Evolutionary conservation across 2,888 invertebrate species (phyloP), one percentile per base, ranked within the genome.

Genomic region (Yponomeuta sedellus): DNA sequence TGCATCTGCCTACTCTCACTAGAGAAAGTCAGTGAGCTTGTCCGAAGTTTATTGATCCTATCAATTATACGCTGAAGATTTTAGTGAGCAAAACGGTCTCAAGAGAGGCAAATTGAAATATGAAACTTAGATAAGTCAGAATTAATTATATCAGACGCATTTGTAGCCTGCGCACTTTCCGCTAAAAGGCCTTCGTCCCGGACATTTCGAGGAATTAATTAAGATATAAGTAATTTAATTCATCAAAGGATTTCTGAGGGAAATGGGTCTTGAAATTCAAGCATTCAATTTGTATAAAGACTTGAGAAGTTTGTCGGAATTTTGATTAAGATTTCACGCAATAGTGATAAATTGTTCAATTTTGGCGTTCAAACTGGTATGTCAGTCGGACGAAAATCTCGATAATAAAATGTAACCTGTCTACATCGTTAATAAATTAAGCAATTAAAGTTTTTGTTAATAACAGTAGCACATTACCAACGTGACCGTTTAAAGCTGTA

Each of bases 151-250:
- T 52, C 44, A 16, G 16, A 52, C 16, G 2, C 44, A 52, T 12
- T 52, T 52, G 44, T 52, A 52, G 16, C 44, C 16, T 52, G 16
- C 44, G 44, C 44, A 52, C 44, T 52, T 52, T 52, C 44, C 12
- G 44, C 44, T 52, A 52, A 52, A 52, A 52, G 44, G 44, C 44
- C 44, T 59, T 20, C 20, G 12, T 22, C 59, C 59, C n/a, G 57
- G 12, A 25, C 16, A 62, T 34, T n/a, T 62, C 39, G 77, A 79
- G 77, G 44, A 52, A 80, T 75, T 74, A 77, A 80, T 82, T 80
- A 70, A 80, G 80, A 76, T 73, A 73, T 70, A 71, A 71, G 72
- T 66, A 78, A 80, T 82, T 81, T 80, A 77, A 81, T 81, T 80
- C 72, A 72, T 70, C 71, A 71, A 72, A 75, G 75, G 72, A 73